Evolutionary conservation across 2,113 vertebrate genomes (phyloP).

Genomic region (Apeltes quadracus): DNA sequence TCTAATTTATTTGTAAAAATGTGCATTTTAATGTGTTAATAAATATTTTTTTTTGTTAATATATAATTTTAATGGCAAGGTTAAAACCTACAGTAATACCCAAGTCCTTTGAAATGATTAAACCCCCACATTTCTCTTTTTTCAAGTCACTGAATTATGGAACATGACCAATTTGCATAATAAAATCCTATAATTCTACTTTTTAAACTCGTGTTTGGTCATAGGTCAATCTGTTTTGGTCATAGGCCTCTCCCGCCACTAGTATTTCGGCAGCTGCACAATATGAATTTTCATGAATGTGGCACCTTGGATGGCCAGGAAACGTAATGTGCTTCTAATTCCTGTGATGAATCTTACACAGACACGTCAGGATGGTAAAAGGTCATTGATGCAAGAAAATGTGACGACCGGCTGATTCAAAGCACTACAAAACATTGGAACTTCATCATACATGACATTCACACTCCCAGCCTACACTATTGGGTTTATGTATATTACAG

Average conservation of each 20-base stretch:
- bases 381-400: conserved; percentile 22
- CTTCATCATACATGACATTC: not conserved
- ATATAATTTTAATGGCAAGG: conserved; percentile 18
- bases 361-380: conserved; percentile 7
- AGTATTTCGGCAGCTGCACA: not conserved
- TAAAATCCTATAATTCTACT: not conserved
- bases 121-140: not conserved
- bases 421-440: not conserved
- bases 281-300: conserved; percentile 42
- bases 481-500: not conserved
- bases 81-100: conserved; percentile 9
- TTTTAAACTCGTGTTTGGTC: not conserved
- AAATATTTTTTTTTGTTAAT: conserved; percentile 20
- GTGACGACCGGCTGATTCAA: not conserved
- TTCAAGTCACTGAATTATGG: conserved; percentile 11
- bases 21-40: conserved; percentile 1
- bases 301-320: conserved; percentile 19
- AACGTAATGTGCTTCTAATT: conserved; percentile 24
- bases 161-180: not conserved
- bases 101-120: conserved; percentile 5
- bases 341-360: conserved; percentile 46
- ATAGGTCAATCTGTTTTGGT: not conserved
- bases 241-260: not conserved
- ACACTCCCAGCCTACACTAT: not conserved
- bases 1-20: not conserved